Base-by-base conservation (phyloP, 2,797 vertebrate species). In the Semotilus atromaculatus region DNA sequence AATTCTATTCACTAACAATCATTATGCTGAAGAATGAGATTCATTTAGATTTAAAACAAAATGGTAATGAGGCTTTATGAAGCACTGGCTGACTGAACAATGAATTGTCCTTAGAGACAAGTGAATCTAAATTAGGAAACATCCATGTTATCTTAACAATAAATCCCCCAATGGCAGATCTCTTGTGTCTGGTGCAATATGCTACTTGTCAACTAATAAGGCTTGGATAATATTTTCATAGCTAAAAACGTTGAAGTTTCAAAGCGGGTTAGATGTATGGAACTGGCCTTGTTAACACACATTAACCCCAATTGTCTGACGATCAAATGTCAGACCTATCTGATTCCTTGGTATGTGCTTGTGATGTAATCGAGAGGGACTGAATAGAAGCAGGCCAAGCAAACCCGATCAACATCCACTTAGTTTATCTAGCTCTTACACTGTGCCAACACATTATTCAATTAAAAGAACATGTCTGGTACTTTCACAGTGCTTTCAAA, bases 351-450 rank as follows among this genome's bases (percentile, higher is more conserved):
- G 26, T 81, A 36, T 79, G 34, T 74, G 62, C 82, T 72, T 77
- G 82, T 83, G 82, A 89, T 80, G 67, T 78, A 86, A 86, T 77
- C 48, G 40, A 74, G 66, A 72, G 36, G 34, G 73, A 64, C 83
- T 81, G 80, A 88, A 86, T 78, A 80, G 53, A 51, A 85, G 43
- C 84, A 87, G 87, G 83, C 79, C 80, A 85, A 62, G 64, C 60
- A 85, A 81, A 83, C 77, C 64, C 36, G 36, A 81, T 83, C 36
- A 86, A 80, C 72, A 83, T 82, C 55, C 58, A 75, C 83, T 84
- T 34, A 78, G 29, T 34, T 73, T 80, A 79, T 80, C 67, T 16
- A 16, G 40, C 55, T 36, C 76, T 72, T 48, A 60, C 48, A 62
- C 68, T 3, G 40, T 7, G 55, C 76, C 48, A 71, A 62, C 75